phyloP scores from a whole-genome alignment of 1,140 invertebrate genomes.

The Andricus grossulariae region DNA sequence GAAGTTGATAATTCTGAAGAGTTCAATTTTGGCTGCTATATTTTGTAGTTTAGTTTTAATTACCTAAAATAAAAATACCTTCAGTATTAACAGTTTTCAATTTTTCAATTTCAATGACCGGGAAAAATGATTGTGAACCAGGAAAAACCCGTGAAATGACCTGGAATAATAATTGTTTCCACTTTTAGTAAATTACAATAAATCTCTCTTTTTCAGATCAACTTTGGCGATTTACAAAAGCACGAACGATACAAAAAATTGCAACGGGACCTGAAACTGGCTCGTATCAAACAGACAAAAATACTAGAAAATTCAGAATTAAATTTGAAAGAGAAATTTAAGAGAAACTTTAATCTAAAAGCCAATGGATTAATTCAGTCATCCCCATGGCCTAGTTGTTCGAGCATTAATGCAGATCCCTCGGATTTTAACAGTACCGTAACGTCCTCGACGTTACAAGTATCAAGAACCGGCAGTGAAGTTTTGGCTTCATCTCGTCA shows the following conservation, averaged over 20 bases:
- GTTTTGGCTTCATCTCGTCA: conserved; percentile 59
- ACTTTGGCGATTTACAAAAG: conserved; percentile 12
- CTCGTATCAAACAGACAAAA: neutral
- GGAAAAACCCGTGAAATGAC: too few relatives aligned
- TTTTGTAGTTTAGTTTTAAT: too few relatives aligned
- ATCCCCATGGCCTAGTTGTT: conserved; percentile 11
- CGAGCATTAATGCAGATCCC: neutral
- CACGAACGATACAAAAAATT: conserved; percentile 1
- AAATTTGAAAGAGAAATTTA: too few relatives aligned
- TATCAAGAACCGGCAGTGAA: conserved; percentile 51
- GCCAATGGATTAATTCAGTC: neutral
- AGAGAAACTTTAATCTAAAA: too few relatives aligned
- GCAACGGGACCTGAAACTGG: neutral
- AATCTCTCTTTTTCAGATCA: neutral
- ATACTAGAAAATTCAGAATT: too few relatives aligned
- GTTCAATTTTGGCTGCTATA: too few relatives aligned
- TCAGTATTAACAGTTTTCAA: too few relatives aligned
- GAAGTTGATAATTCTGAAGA: too few relatives aligned
- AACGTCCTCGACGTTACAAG: conserved; percentile 7
- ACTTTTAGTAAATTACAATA: neutral
- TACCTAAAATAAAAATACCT: too few relatives aligned
- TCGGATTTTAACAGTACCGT: neutral
- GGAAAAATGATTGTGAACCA: too few relatives aligned
- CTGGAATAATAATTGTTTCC: too few relatives aligned
- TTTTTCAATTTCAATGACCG: too few relatives aligned